Evolutionary conservation across 2,888 invertebrate species (phyloP).

Genomic region (Nymphalis c-album): DNA sequence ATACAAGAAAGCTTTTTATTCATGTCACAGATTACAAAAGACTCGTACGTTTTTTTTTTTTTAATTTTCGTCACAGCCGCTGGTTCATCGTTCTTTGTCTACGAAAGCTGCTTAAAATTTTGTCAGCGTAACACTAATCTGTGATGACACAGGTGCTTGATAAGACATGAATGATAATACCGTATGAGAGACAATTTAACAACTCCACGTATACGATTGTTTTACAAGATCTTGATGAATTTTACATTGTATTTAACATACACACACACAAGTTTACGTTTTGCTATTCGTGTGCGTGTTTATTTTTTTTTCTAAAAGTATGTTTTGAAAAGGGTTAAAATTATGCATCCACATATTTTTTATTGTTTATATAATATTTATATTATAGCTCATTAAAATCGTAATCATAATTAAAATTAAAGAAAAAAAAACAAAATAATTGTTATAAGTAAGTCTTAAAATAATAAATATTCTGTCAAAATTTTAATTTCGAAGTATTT

Average conservation of each 20-base stretch:
- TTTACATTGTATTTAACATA: not conserved
- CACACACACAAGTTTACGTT: too few species aligned
- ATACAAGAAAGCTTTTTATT: slow-evolving; percentile 3
- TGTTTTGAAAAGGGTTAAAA: too few species aligned
- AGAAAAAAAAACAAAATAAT: too few species aligned
- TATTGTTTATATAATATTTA: too few species aligned
- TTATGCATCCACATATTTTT: too few species aligned
- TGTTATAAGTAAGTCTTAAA: too few species aligned
- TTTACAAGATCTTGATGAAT: not conserved
- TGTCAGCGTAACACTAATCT: slow-evolving; percentile 17
- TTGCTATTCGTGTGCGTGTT: too few species aligned
- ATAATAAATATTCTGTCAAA: too few species aligned
- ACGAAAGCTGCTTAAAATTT: slow-evolving; percentile 13
- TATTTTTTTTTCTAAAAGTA: too few species aligned
- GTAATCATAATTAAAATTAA: too few species aligned
- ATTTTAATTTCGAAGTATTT: too few species aligned
- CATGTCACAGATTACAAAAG: slow-evolving; percentile 9
- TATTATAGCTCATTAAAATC: too few species aligned
- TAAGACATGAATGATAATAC: slow-evolving; percentile 27
- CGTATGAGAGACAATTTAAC: slow-evolving; percentile 4
- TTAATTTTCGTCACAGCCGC: slow-evolving; percentile 11
- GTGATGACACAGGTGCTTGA: slow-evolving; percentile 36
- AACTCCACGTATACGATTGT: not conserved
- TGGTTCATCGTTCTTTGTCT: slow-evolving; percentile 23
- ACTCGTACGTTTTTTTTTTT: slow-evolving; percentile 8